Percentiles rank a stretch among this genome's conserved stretches.
phyloP scores from a whole-genome alignment of 2,888 invertebrate species.

The Agriopis marginaria region DNA sequence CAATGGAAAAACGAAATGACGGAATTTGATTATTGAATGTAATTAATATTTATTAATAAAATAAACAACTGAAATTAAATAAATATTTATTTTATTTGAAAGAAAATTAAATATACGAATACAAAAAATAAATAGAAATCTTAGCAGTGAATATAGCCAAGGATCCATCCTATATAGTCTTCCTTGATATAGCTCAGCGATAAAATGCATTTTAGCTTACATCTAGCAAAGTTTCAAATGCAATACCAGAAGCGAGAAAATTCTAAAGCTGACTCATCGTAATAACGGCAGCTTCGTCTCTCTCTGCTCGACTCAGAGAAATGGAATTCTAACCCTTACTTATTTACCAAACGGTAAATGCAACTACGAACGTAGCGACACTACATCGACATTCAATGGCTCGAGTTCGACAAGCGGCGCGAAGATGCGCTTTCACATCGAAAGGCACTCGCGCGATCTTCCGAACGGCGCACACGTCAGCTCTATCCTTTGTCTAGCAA shows the following conservation, averaged over 20 bases:
- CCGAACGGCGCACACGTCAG: slow-evolving; percentile 47
- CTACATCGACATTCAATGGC: slow-evolving; percentile 32
- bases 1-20: no score
- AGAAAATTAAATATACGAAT: slow-evolving; percentile 65
- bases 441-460: slow-evolving; percentile 50
- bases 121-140: slow-evolving; percentile 78
- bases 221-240: slow-evolving; percentile 48
- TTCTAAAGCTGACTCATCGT: slow-evolving; percentile 32
- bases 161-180: no score
- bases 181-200: slow-evolving; percentile 30
- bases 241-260: slow-evolving; percentile 30
- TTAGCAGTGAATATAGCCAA: slow-evolving; percentile 54
- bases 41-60: slow-evolving; percentile 16
- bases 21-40: no score
- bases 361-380: slow-evolving; percentile 44
- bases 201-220: slow-evolving; percentile 51
- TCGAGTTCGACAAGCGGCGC: slow-evolving; percentile 22
- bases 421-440: slow-evolving; percentile 52
- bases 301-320: slow-evolving; percentile 82
- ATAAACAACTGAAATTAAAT: slow-evolving; percentile 41
- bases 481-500: slow-evolving; percentile 26
- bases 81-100: slow-evolving; percentile 50
- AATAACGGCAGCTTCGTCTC: slow-evolving; percentile 73
- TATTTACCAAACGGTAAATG: slow-evolving; percentile 56
- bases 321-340: slow-evolving; percentile 73